A percentile compares a stretch with the other conserved stretches of the same genome.
Conservation (phyloP, 2,113 vertebrate genomes). For the Centropus unirufus region DNA sequence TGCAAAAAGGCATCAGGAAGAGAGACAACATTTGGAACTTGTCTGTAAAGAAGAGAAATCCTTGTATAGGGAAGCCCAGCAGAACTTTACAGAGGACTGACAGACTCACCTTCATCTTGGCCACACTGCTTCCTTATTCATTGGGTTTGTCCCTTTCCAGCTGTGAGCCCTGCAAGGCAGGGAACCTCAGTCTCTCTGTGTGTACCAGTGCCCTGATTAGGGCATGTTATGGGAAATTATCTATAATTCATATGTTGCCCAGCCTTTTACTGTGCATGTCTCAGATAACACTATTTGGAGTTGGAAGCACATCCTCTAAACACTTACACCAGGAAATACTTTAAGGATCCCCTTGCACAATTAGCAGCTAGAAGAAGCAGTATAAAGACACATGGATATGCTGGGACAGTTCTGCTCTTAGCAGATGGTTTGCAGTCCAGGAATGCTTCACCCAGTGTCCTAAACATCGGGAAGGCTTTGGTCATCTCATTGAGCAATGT, state of each 20-base stretch:
- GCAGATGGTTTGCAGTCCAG: neutral
- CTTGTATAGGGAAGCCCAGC: neutral
- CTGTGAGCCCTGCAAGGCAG: neutral
- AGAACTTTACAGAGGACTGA: neutral
- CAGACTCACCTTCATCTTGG: accelerated
- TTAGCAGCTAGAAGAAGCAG: neutral
- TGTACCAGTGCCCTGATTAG: neutral
- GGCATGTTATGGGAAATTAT: neutral
- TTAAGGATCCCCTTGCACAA: neutral
- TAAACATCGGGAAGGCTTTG: neutral
- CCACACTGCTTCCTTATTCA: neutral
- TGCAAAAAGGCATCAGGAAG: neutral
- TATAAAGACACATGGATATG: neutral
- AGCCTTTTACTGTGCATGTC: neutral
- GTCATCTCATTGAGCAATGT: neutral
- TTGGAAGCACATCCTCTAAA: neutral
- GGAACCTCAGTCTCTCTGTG: neutral
- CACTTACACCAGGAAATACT: neutral
- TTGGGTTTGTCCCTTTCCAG: neutral
- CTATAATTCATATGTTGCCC: neutral
- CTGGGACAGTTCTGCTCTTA: neutral
- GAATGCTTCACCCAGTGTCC: neutral
- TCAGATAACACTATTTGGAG: neutral
- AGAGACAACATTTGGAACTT: neutral
- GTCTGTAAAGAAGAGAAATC: neutral